phyloP scores from a whole-genome alignment of 1,140 invertebrate species.

The Globodera rostochiensis region DNA sequence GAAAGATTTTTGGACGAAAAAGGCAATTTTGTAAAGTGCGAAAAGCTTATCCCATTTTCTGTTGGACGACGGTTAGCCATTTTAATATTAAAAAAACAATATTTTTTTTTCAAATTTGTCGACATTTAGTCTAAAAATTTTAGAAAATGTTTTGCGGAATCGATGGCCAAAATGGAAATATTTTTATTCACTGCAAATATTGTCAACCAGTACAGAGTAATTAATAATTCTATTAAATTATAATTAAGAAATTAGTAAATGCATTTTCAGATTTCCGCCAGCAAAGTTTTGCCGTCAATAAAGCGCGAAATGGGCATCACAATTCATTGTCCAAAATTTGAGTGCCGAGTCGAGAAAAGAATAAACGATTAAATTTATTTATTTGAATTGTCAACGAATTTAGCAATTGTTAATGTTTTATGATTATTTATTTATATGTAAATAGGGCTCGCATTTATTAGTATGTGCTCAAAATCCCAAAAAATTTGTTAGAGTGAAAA shows the following conservation, averaged over 20 bases:
- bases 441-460: no score
- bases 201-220: conserved; percentile 74
- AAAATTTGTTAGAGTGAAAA: no score
- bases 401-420: no score
- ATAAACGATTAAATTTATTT: not conserved
- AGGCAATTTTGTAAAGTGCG: conserved; percentile 30
- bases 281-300: not conserved
- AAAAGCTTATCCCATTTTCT: conserved; percentile 37
- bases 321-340: conserved; percentile 5
- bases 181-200: conserved; percentile 83
- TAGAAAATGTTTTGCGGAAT: conserved; percentile 77
- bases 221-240: not conserved
- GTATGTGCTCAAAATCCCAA: no score
- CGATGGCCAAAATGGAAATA: conserved; percentile 82
- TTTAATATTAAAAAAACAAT: not conserved
- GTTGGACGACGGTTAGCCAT: conserved; percentile 29
- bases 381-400: no score
- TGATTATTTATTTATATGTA: no score
- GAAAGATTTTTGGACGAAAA: conserved; percentile 42
- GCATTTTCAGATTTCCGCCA: not conserved
- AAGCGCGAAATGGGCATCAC: conserved; percentile 12
- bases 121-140: conserved; percentile 68
- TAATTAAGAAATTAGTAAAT: not conserved
- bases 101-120: not conserved
- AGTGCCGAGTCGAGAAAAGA: not conserved